phyloP scores from a whole-genome alignment of 2,797 vertebrate species.

The Cossypha niveicapilla region DNA sequence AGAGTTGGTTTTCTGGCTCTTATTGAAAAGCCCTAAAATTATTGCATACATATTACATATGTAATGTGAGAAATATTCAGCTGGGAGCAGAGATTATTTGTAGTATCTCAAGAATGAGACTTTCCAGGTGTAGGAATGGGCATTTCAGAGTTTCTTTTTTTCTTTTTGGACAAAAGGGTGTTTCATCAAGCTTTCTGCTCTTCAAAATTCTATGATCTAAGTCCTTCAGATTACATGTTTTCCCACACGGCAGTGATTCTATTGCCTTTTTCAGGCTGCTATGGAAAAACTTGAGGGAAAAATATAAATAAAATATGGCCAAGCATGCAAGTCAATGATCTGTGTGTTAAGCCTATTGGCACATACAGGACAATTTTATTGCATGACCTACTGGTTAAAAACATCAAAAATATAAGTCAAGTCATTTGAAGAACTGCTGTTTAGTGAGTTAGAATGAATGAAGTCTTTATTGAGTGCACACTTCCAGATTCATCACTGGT shows the following conservation, averaged over 20 bases:
- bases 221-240: background rate
- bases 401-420: constrained; percentile 72
- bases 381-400: constrained; percentile 73
- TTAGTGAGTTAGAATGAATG: constrained; percentile 78
- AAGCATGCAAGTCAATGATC: constrained; percentile 60
- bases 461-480: constrained; percentile 72
- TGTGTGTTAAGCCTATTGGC: constrained; percentile 69
- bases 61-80: background rate
- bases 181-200: constrained; percentile 10
- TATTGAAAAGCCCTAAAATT: background rate
- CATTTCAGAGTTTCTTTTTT: background rate
- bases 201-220: background rate
- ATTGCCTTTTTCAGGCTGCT: constrained; percentile 35
- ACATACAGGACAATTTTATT: constrained; percentile 70
- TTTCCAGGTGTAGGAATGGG: constrained; percentile 26
- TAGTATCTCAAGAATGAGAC: background rate
- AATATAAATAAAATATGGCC: constrained; percentile 57
- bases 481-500: constrained; percentile 69
- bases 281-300: constrained; percentile 39
- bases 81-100: background rate
- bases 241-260: background rate
- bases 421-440: constrained; percentile 73
- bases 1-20: background rate
- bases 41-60: background rate
- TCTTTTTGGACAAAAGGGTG: background rate